phyloP scores from a whole-genome alignment of 2,888 invertebrate genomes.

The Caenorhabditis macrosperma region DNA sequence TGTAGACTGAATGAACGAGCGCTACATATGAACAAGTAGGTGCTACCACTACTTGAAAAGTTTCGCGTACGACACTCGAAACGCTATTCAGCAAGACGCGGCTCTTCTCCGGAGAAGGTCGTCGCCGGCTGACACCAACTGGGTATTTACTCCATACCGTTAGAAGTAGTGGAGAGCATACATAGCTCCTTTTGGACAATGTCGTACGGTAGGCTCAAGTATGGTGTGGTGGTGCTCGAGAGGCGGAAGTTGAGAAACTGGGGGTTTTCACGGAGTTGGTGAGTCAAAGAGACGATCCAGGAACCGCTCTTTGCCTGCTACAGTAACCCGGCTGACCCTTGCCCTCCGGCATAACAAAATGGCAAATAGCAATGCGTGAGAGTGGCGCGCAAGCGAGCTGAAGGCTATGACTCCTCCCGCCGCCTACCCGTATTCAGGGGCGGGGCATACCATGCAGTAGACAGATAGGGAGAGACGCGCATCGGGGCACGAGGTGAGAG shows the following conservation, averaged over 20 bases:
- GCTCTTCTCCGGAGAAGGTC: slow-evolving; percentile 56
- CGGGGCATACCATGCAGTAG: slow-evolving; percentile 52
- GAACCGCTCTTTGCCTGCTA: slow-evolving; percentile 18
- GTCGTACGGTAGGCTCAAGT: slow-evolving; percentile 57
- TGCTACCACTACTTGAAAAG: slow-evolving; percentile 55
- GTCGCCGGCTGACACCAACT: slow-evolving; percentile 56
- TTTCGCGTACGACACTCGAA: slow-evolving; percentile 56
- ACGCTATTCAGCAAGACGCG: slow-evolving; percentile 46
- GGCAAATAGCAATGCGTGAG: slow-evolving; percentile 41
- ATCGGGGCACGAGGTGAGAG: slow-evolving; percentile 31
- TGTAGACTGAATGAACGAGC: slow-evolving; percentile 24
- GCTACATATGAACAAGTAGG: slow-evolving; percentile 40
- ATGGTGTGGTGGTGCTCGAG: slow-evolving; percentile 48
- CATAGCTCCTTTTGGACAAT: slow-evolving; percentile 53
- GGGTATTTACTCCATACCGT: slow-evolving; percentile 47
- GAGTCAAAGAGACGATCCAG: slow-evolving; percentile 3
- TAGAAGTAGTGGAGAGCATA: slow-evolving; percentile 53
- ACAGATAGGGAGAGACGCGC: slow-evolving; percentile 43
- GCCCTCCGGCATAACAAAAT: slow-evolving; percentile 43
- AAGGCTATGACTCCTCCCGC: slow-evolving; percentile 56
- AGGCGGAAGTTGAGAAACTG: slow-evolving; percentile 38
- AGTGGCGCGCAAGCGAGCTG: slow-evolving; percentile 51
- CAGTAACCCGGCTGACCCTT: slow-evolving; percentile 52
- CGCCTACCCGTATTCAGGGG: slow-evolving; percentile 52
- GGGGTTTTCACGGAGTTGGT: slow-evolving; percentile 13